These are phyloP conservation scores for Ianthella basta DNA, from an alignment of 37 sponge, comb jelly and placozoan species.

Conservation along the genomic window DNA sequence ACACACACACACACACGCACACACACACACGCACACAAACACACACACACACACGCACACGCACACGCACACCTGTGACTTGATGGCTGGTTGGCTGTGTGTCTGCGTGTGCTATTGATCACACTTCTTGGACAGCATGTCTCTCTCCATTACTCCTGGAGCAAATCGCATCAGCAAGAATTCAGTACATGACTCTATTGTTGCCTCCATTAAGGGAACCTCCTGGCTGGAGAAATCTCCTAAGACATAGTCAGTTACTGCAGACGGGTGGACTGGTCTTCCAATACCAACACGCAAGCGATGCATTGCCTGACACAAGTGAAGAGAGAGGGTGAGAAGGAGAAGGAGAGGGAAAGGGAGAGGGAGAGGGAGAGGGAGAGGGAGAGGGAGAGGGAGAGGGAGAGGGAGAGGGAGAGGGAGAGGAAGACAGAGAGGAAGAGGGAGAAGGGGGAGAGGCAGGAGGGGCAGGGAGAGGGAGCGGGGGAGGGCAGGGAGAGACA, in stretches of 20 bases:
- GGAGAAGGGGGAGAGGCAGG: background rate
- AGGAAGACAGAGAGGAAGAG: background rate
- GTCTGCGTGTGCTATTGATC: background rate
- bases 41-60: background rate
- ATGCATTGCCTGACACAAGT: background rate
- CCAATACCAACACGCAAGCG: slow-evolving; percentile 10
- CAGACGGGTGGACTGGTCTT: slow-evolving; percentile 11
- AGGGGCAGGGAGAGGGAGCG: background rate
- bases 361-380: background rate
- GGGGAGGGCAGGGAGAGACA: background rate
- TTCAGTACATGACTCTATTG: slow-evolving; percentile 20
- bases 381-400: background rate
- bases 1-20: no score
- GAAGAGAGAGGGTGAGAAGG: background rate
- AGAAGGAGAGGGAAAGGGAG: background rate
- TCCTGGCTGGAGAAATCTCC: slow-evolving; percentile 7
- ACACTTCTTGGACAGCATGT: background rate
- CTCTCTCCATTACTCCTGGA: background rate
- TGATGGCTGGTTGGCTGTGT: background rate
- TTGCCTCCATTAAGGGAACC: slow-evolving; percentile 13
- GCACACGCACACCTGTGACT: background rate
- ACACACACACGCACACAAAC: no score
- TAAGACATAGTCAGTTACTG: slow-evolving; percentile 12
- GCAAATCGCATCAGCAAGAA: slow-evolving; percentile 19
- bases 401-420: background rate